phyloP scores from a whole-genome alignment of 2,888 invertebrate species.

The Tipula lateralis region DNA sequence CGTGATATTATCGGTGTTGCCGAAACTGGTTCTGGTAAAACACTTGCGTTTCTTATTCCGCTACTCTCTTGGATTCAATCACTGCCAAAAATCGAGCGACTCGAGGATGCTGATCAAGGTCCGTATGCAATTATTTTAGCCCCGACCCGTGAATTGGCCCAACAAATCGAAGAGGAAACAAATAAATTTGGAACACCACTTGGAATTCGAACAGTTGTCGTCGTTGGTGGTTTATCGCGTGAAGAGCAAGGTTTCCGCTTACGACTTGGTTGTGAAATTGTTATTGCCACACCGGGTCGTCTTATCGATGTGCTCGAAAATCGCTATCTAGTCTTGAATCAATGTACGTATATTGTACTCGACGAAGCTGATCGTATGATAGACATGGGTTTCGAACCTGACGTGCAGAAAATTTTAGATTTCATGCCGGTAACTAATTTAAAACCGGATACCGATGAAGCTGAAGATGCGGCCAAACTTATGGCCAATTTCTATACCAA shows the following conservation, averaged over 20 bases:
- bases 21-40: slow-evolving; percentile 99
- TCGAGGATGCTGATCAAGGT: slow-evolving; percentile 88
- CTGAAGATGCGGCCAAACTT: slow-evolving; percentile 87
- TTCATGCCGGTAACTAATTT: slow-evolving; percentile 97
- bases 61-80: slow-evolving; percentile 96
- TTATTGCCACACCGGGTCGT: slow-evolving; percentile 99
- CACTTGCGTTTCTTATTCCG: slow-evolving; percentile 95
- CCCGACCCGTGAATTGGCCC: slow-evolving; percentile 98
- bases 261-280: slow-evolving; percentile 96
- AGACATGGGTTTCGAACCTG: slow-evolving; percentile 99
- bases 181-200: slow-evolving; percentile 93
- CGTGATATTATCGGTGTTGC: slow-evolving; percentile 98
- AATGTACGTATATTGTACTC: slow-evolving; percentile 96
- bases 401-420: slow-evolving; percentile 95
- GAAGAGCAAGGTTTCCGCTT: slow-evolving; percentile 98
- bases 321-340: slow-evolving; percentile 90
- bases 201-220: slow-evolving; percentile 89
- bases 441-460: slow-evolving; percentile 97
- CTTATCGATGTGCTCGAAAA: slow-evolving; percentile 98
- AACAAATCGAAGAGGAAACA: slow-evolving; percentile 99
- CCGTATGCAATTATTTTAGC: slow-evolving; percentile 99
- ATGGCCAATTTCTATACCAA: slow-evolving; percentile 92
- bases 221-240: slow-evolving; percentile 95
- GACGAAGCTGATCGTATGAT: slow-evolving; percentile 99
- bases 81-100: slow-evolving; percentile 89